Evolutionary conservation across 1,140 invertebrate species (phyloP).

Genomic region (Pseudachorutes palmiensis): DNA sequence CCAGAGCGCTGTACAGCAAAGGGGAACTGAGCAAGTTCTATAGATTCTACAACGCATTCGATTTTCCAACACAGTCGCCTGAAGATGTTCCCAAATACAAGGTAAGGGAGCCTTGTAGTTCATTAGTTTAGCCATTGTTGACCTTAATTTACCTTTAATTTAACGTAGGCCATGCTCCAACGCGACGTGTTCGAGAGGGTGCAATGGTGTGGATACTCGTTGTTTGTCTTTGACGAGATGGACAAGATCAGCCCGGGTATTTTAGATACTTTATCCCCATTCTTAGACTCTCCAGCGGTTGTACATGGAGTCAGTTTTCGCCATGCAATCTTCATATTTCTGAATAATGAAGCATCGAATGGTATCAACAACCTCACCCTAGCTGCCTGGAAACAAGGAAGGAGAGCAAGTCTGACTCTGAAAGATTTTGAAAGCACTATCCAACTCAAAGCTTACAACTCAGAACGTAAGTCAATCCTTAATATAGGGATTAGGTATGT

Average conservation of each 20-base stretch:
- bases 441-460: background rate
- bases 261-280: conserved; percentile 29
- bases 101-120: background rate
- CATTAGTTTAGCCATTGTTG: background rate
- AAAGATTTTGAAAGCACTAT: conserved; percentile 28
- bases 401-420: conserved; percentile 30
- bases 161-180: conserved; percentile 20
- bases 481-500: background rate
- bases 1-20: conserved; percentile 26
- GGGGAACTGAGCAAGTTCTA: conserved; percentile 28
- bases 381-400: conserved; percentile 27
- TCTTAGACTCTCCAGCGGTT: conserved; percentile 21
- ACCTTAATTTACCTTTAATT: background rate
- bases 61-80: conserved; percentile 22
- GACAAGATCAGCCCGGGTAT: conserved; percentile 30
- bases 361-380: conserved; percentile 24
- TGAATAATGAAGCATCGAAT: conserved; percentile 32
- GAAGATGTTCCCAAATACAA: conserved; percentile 8
- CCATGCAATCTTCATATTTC: conserved; percentile 32
- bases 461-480: background rate
- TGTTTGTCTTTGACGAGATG: conserved; percentile 36
- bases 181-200: conserved; percentile 13
- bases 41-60: conserved; percentile 15
- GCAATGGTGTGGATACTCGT: conserved; percentile 14
- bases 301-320: conserved; percentile 4